These are phyloP conservation scores for Puma concolor DNA, from an alignment of 2,113 vertebrate genomes.

Conservation along the genomic window DNA sequence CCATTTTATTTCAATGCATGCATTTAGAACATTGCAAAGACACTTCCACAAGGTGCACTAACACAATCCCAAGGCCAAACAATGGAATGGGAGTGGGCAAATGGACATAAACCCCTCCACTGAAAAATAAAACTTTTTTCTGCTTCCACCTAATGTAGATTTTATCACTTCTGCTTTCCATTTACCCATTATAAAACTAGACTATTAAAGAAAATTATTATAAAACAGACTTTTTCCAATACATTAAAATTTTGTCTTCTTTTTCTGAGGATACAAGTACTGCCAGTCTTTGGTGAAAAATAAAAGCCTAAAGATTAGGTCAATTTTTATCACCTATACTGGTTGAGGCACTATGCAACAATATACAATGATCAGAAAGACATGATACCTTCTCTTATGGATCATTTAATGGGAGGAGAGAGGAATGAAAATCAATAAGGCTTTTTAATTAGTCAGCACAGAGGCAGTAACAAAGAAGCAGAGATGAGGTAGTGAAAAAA, in stretches of 20 bases:
- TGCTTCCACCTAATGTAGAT: background rate
- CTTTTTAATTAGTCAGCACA: background rate
- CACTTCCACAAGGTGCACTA: background rate
- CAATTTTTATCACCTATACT: background rate
- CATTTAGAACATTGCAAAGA: background rate
- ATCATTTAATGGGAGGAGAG: background rate
- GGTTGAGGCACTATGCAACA: background rate
- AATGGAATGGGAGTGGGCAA: background rate
- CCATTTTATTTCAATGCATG: background rate
- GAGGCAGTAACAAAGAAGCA: background rate
- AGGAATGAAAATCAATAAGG: background rate
- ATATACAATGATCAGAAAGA: background rate
- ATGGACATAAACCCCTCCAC: background rate
- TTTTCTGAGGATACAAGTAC: background rate
- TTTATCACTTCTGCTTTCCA: background rate
- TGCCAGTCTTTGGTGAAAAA: background rate
- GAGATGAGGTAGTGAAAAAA: background rate
- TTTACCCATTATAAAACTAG: background rate
- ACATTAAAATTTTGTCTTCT: background rate
- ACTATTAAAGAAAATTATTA: background rate
- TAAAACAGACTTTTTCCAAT: background rate
- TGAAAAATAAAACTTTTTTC: background rate
- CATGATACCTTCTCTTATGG: background rate
- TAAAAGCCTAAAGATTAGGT: background rate
- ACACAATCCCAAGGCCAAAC: background rate